A percentile compares a stretch with the other conserved stretches of the same genome.
These are phyloP conservation scores for Oophaga pumilio DNA, from an alignment of 2,113 vertebrate genomes.

Conservation along the genomic window DNA sequence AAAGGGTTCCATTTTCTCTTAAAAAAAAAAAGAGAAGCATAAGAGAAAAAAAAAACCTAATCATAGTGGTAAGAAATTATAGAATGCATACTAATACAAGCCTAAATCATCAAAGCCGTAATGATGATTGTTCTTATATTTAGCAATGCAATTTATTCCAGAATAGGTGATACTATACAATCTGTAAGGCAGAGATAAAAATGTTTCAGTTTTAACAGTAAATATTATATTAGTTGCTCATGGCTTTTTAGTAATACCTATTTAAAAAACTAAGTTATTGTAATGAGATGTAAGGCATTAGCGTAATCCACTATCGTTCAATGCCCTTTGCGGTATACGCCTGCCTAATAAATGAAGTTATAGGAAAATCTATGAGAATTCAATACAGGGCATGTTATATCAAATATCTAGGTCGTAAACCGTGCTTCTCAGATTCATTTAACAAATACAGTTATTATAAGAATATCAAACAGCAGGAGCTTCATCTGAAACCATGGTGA, in stretches of 20 bases:
- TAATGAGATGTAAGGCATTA: background rate
- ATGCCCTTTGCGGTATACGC: background rate
- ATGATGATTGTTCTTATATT: background rate
- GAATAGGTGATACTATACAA: background rate
- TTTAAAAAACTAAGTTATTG: background rate
- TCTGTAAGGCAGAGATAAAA: background rate
- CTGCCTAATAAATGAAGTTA: background rate
- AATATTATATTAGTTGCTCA: background rate
- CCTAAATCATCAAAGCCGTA: background rate
- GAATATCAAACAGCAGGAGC: background rate
- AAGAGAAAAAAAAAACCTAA: background rate
- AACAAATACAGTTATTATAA: background rate
- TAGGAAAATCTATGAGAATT: constrained; percentile 2
- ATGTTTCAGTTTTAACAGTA: background rate
- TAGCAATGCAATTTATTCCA: background rate
- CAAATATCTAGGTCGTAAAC: background rate
- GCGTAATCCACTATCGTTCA: background rate
- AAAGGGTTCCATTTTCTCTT: background rate
- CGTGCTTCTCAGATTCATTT: background rate
- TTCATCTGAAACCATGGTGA: background rate
- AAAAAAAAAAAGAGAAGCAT: background rate
- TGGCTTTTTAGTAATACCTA: background rate
- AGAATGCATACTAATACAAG: background rate
- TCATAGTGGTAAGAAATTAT: background rate
- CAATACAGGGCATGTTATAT: background rate